Base-by-base conservation (phyloP, 2,888 invertebrate species). In the Rhorus exstirpatorius region DNA sequence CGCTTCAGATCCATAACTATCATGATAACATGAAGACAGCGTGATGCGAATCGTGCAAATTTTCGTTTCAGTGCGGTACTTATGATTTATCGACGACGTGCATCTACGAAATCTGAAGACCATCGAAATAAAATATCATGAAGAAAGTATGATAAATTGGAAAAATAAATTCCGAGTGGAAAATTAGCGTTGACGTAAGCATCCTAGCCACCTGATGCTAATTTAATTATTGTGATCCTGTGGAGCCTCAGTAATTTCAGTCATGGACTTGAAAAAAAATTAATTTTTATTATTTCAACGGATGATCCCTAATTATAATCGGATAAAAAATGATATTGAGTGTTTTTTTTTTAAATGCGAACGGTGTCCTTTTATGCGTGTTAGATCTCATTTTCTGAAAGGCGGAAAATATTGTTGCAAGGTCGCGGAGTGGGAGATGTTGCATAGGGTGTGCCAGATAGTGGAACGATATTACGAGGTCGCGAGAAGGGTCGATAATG, bases 401-500 rank as follows among this genome's bases (percentile, higher is more conserved):
- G 35, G 21, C 14, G 41, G 19, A 41, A 53, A 38, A 31, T 14
- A 41, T 53, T 41, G 21, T 24, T 1, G 21, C 2, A 24, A 6
- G n/a, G 1, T 26, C n/a, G n/a, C 24, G 44, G 10, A 14, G 17
- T n/a, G 41, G 38, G 10, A 19, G 46, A 26, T 19, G 21, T 53
- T 3, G 41, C 63, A 10, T 38, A 72, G 51, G 53, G 35, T 53
- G 61, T 19, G 61, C 14, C 53, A 8, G 6, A 51, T 26, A n/a
- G 38, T 6, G 68, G 21, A 12, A 55, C 10, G 65, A 63, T 7
- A 53, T 41, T 12, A 17, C 14, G 58, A 68, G 68, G 24, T 70
- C 41, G 53, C 51, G 35, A 35, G 49, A 63, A 51, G 49, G 67
- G 67, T 77, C 67, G 81, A 77, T 77, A 81, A 81, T 77, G 67